Evolutionary conservation across 2,113 vertebrate genomes (phyloP), one percentile per base, ranked within the genome.

Genomic region (Synodontis membranacea): DNA sequence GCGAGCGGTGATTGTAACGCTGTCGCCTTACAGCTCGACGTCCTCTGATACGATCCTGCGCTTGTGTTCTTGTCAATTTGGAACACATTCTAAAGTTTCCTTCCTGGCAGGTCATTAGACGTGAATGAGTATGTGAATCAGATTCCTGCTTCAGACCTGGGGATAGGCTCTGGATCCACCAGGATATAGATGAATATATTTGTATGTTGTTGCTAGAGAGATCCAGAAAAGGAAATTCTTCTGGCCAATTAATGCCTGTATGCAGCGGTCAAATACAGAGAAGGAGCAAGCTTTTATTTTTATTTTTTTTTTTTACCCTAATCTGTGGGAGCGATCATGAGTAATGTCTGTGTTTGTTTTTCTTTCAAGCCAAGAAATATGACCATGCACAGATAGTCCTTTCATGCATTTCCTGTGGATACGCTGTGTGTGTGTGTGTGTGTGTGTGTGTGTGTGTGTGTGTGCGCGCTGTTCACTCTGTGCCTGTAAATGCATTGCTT

Each of bases 401-500:
- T 87, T 88, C 87, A 84, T 86, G 42, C 42, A 62, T 28, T 85
- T 90, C 82, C 85, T 80, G 54, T 83, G 66, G 50, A 23, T 28
- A 48, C 78, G 19, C 4, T 75, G 86, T 85, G 42, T 58, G 64
- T 48, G 74, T 46, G 88, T 87, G 70, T 34, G 28, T 86, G 86
- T 85, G 31, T 58, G 75, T 48, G 70, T 44, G 88, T n/a, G n/a
- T n/a, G n/a, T n/a, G n/a, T n/a, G 54, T 87, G 88, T 85, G 39
- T 56, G 75, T 48, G 74, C 34, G 88, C 88, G 74, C 66, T 84
- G 58, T 88, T 85, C 19, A 4, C 78, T 90, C 87, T 89, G 91
- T 87, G 84, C 90, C 92, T 90, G 84, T 82, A 86, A 90, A 89
- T 91, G 89, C 90, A 86, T 82, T 85, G 83, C 66, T 64, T 37